These are phyloP conservation scores for Scomber japonicus DNA, from an alignment of 2,113 vertebrate genomes.

Conservation along the genomic window DNA sequence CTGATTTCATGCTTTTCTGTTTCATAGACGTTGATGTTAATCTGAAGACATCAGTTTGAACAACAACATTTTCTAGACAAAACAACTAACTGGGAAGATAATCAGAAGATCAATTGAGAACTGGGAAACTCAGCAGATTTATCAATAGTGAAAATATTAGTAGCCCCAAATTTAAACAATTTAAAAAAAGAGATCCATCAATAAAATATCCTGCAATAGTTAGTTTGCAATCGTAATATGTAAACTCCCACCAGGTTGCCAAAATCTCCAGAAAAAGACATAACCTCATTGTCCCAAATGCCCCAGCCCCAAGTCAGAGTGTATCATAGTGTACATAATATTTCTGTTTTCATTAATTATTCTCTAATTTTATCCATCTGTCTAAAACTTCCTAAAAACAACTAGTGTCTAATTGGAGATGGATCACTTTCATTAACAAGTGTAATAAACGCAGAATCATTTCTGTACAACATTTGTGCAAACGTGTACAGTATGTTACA, in stretches of 20 bases:
- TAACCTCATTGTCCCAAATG: conserved; percentile 2
- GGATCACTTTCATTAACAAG: conserved; percentile 2
- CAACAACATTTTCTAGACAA: too few species aligned
- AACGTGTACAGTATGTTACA: neutral
- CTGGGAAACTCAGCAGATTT: too few species aligned
- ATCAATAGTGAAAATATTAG: too few species aligned
- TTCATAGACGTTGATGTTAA: too few species aligned
- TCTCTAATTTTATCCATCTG: conserved; percentile 33
- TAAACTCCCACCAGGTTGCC: neutral
- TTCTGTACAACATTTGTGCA: neutral
- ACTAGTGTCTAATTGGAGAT: conserved; percentile 15
- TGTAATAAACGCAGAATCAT: conserved; percentile 8
- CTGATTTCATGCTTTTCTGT: too few species aligned
- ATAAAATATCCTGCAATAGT: neutral
- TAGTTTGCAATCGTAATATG: conserved; percentile 2
- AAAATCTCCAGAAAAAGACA: neutral
- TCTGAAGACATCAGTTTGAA: too few species aligned
- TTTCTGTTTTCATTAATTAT: conserved; percentile 21
- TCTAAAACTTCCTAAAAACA: conserved; percentile 1
- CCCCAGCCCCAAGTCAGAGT: too few species aligned
- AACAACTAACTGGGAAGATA: too few species aligned
- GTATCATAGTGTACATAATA: neutral
- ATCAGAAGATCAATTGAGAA: too few species aligned
- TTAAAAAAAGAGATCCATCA: rapidly evolving
- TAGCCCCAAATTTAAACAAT: too few species aligned